These are phyloP conservation scores for Zaprionus nigranus DNA, from an alignment of 1,140 invertebrate genomes.

Conservation along the genomic window DNA sequence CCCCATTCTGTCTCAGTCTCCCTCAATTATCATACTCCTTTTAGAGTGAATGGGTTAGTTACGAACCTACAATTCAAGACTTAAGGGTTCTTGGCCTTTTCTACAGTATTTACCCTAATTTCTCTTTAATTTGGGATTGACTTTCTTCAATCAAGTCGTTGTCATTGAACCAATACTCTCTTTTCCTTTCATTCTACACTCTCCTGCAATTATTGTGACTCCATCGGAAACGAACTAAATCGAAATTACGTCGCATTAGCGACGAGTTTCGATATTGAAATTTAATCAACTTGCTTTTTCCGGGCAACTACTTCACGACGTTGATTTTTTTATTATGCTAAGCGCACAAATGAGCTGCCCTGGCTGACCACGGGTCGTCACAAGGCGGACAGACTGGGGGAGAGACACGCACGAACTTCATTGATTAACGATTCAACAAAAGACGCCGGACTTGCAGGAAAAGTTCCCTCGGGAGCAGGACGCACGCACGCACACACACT, in stretches of 20 bases:
- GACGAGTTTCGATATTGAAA: constrained; percentile 61
- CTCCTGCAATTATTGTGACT: constrained; percentile 1
- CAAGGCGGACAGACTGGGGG: constrained; percentile 16
- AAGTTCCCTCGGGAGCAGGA: constrained; percentile 52
- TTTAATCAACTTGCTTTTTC: constrained; percentile 81
- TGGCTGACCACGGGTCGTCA: constrained; percentile 63
- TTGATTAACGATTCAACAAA: constrained; percentile 83
- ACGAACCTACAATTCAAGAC: not conserved
- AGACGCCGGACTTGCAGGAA: constrained; percentile 25
- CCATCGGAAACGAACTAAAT: constrained; percentile 68
- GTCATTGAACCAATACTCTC: not conserved
- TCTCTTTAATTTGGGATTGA: not conserved
- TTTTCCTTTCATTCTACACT: not conserved
- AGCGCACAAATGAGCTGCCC: constrained; percentile 70
- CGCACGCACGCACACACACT: constrained; percentile 44
- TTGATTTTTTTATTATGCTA: constrained; percentile 80
- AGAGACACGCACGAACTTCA: constrained; percentile 68
- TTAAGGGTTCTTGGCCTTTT: not conserved
- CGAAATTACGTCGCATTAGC: constrained; percentile 79
- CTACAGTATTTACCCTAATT: not conserved
- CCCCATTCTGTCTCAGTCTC: too few species aligned
- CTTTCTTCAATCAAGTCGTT: not conserved
- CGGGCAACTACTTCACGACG: constrained; percentile 62
- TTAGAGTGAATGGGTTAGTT: not conserved
- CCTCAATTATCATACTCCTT: too few species aligned